Evolutionary conservation across 2,888 invertebrate genomes (phyloP).

Genomic region (Cryptocheilus praepositus): DNA sequence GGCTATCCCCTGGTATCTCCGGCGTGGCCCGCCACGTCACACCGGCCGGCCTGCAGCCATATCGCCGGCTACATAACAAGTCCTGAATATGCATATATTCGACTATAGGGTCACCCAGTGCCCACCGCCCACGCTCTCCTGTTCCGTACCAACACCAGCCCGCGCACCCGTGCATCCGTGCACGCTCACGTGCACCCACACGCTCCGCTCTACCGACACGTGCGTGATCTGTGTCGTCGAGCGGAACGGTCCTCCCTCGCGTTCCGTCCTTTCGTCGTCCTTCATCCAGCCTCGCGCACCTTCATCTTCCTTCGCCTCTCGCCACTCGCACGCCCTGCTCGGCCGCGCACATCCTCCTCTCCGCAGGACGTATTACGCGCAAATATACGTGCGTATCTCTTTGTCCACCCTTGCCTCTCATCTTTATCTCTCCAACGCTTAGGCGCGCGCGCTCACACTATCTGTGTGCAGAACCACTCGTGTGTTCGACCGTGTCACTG

Average conservation of each 20-base stretch:
- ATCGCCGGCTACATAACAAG: constrained; percentile 67
- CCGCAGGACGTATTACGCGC: background rate
- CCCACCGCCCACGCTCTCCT: constrained; percentile 25
- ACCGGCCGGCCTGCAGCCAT: constrained; percentile 53
- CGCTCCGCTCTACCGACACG: too few species aligned
- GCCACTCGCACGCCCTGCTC: too few species aligned
- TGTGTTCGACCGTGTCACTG: constrained; percentile 16
- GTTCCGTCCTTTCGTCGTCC: background rate
- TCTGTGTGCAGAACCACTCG: constrained; percentile 5
- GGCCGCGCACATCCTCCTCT: background rate
- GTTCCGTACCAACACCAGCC: background rate
- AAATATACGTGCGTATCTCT: background rate
- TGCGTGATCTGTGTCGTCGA: too few species aligned
- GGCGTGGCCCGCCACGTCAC: constrained; percentile 60
- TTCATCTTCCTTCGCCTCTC: background rate
- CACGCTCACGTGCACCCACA: too few species aligned
- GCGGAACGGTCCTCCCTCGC: background rate
- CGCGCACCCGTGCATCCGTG: background rate
- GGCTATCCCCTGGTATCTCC: constrained; percentile 69
- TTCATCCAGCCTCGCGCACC: too few species aligned
- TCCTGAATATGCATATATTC: constrained; percentile 73
- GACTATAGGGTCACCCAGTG: constrained; percentile 27
- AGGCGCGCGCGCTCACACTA: constrained; percentile 15
- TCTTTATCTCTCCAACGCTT: constrained; percentile 19
- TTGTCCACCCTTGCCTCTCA: constrained; percentile 6